Conservation (phyloP, 2,888 invertebrate genomes). For the Pteria penguin region DNA sequence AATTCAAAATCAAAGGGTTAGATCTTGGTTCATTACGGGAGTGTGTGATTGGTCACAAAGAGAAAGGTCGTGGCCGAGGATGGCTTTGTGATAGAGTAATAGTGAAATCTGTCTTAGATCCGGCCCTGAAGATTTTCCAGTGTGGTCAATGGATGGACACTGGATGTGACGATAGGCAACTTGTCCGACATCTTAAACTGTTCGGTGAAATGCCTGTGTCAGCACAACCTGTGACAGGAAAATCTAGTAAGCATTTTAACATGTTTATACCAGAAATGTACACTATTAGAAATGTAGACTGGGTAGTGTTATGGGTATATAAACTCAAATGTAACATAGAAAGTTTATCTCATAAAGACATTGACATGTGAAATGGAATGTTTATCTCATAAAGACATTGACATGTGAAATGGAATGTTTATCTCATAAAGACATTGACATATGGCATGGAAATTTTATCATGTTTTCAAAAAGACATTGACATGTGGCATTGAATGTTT, state of each 20-base stretch:
- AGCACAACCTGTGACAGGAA: constrained; percentile 33
- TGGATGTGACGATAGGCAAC: constrained; percentile 71
- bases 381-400: too few species aligned
- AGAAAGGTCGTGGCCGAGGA: constrained; percentile 67
- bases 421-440: too few species aligned
- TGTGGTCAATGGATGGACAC: constrained; percentile 76
- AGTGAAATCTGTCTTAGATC: constrained; percentile 58
- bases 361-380: too few species aligned
- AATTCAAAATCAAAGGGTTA: constrained; percentile 65
- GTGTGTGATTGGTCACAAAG: constrained; percentile 67
- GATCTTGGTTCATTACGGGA: constrained; percentile 66
- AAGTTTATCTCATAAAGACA: too few species aligned
- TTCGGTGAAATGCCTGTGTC: constrained; percentile 53
- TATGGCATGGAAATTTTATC: too few species aligned
- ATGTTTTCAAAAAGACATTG: too few species aligned
- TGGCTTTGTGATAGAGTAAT: constrained; percentile 71
- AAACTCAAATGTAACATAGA: too few species aligned
- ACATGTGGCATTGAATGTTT: too few species aligned
- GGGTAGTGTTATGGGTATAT: too few species aligned
- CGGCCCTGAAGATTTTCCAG: constrained; percentile 61
- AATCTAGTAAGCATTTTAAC: constrained; percentile 58
- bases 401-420: too few species aligned
- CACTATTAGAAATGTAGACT: too few species aligned
- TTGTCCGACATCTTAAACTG: constrained; percentile 61
- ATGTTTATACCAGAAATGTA: too few species aligned